phyloP scores from a whole-genome alignment of 2,888 invertebrate genomes.

The Minunthozetes semirufus region DNA sequence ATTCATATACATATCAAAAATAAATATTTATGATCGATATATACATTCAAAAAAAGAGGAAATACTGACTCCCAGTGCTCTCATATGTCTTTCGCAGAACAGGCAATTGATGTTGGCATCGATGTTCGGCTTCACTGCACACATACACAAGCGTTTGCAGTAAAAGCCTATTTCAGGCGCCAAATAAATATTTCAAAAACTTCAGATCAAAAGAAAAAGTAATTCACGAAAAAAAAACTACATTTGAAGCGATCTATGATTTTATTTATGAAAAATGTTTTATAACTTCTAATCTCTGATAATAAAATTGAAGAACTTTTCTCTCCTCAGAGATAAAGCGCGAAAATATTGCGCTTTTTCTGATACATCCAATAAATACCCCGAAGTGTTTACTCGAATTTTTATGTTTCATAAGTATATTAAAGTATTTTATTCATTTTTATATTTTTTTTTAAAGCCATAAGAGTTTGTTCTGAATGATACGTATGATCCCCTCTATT shows the following conservation, averaged over 20 bases:
- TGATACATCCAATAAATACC: neutral
- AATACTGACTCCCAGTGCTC: slow-evolving; percentile 10
- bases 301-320: neutral
- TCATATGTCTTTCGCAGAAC: slow-evolving; percentile 1
- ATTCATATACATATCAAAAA: slow-evolving; percentile 16
- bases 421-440: neutral
- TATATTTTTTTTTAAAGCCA: neutral
- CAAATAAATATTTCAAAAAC: neutral
- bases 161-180: neutral
- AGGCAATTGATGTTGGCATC: neutral
- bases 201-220: neutral
- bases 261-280: no score
- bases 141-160: neutral
- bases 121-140: neutral
- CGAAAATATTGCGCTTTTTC: no score
- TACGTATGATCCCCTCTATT: neutral
- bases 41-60: neutral
- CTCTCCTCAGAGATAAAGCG: no score
- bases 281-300: neutral
- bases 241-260: no score
- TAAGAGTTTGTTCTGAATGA: neutral
- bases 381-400: slow-evolving; percentile 11
- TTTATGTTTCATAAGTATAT: neutral
- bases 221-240: neutral
- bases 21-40: slow-evolving; percentile 24